A percentile compares a stretch with the other conserved stretches of the same genome.
Conservation (phyloP, 2,113 vertebrate species). For the Cervus canadensis region DNA sequence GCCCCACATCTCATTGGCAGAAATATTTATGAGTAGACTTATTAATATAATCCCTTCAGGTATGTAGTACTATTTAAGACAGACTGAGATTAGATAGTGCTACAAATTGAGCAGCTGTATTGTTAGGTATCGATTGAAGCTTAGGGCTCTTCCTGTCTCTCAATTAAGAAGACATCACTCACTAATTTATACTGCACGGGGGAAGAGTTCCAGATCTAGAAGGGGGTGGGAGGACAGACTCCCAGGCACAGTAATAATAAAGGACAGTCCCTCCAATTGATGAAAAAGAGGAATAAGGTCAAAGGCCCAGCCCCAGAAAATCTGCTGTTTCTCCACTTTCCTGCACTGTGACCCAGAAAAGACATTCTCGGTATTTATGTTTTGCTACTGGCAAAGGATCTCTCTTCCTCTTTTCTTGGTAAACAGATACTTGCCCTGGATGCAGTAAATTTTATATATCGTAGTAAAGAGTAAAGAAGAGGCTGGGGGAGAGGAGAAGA, state of each 20-base stretch:
- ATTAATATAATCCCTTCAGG: slow-evolving; percentile 43
- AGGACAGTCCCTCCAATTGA: background rate
- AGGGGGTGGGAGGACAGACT: background rate
- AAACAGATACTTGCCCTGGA: slow-evolving; percentile 42
- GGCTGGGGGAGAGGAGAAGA: background rate
- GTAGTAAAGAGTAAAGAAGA: slow-evolving; percentile 2
- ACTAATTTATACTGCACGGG: slow-evolving; percentile 16
- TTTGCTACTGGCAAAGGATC: slow-evolving; percentile 28
- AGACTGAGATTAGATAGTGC: slow-evolving; percentile 51
- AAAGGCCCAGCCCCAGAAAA: slow-evolving; percentile 23
- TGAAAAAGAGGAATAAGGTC: background rate
- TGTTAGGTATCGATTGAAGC: slow-evolving; percentile 52
- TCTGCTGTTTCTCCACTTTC: slow-evolving; percentile 38
- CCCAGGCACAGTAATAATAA: background rate
- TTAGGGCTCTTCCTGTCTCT: slow-evolving; percentile 47
- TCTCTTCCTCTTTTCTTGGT: slow-evolving; percentile 53
- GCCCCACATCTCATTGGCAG: background rate
- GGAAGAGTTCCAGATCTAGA: background rate
- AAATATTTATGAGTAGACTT: slow-evolving; percentile 13
- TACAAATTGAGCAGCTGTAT: slow-evolving; percentile 48
- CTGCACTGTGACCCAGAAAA: slow-evolving; percentile 57
- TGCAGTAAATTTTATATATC: slow-evolving; percentile 32
- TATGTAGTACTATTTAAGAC: slow-evolving; percentile 21
- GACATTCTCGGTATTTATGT: slow-evolving; percentile 42
- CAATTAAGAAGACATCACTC: slow-evolving; percentile 46